Evolutionary conservation across 2,113 vertebrate genomes (phyloP), one percentile per base, ranked within the genome.

Genomic region (Cyprinodon tularosa): DNA sequence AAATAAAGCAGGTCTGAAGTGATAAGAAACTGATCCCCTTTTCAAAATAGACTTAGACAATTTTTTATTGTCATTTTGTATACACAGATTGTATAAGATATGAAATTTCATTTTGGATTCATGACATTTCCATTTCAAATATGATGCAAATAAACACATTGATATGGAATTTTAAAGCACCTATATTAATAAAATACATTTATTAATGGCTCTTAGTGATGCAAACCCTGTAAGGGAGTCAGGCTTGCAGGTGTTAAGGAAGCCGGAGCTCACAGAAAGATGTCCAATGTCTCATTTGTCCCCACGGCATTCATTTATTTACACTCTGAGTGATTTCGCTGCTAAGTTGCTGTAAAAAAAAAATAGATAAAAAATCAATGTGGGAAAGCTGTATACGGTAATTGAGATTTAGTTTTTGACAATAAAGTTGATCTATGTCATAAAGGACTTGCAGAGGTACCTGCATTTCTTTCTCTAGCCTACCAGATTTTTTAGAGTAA

Each of bases 251-350:
- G 50, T 84, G 67, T 67, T 70, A 83, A 68, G 73, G 74, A 84
- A 67, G 69, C 66, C 44, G 61, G 50, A 60, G 62, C 62, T 75
- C 45, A 75, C 45, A 75, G 76, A 72, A 68, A 77, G 60, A 83
- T 69, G 81, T 81, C 76, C 82, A 53, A 45, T 22, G 9, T 73
- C 73, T 76, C 60, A 59, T 66, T 62, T 42, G 37, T 47, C 62
- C 73, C 61, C 44, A 37, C 40, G 60, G 57, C 72, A 67, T 71
- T 86, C 80, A 76, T 78, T 48, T 83, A 80, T 81, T 85, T 53
- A 87, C 71, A 71, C 71, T 60, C 14, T 42, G 66, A 78, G 77
- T 74, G 77, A 73, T 29, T 29, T 29, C 29, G 1, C 29, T 29
- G 29, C 29, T 29, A 29, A 29, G 29, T 1, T 29, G 29, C 29